Percentiles rank a stretch among this genome's conserved stretches.
Evolutionary conservation across 2,113 vertebrate species (phyloP).

Genomic region (Rhea americana): DNA sequence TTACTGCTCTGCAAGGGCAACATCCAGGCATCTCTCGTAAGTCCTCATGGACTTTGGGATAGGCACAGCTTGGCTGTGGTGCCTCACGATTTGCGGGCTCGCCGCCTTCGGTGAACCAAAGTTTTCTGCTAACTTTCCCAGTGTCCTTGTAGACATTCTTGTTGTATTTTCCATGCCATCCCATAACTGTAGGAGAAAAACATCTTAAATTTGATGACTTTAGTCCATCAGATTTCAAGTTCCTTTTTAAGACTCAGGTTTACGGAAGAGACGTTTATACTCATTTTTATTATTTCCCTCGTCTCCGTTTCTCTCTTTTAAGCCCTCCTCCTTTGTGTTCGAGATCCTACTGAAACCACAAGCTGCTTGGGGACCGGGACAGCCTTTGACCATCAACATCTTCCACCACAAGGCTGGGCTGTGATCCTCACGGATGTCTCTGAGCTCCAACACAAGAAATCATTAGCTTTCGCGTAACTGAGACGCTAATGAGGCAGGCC

Average conservation of each 20-base stretch:
- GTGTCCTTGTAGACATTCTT: accelerated
- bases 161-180: not conserved
- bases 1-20: too few species aligned
- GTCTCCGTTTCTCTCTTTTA: not conserved
- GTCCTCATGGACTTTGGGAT: not conserved
- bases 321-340: not conserved
- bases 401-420: not conserved
- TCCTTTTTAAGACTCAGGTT: not conserved
- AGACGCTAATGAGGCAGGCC: too few species aligned
- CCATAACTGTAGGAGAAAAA: not conserved
- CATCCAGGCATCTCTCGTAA: not conserved
- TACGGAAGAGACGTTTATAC: not conserved
- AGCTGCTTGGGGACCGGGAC: accelerated
- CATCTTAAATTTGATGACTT: not conserved
- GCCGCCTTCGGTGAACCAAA: not conserved
- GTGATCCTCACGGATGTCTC: accelerated
- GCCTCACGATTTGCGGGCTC: not conserved
- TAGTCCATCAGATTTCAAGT: accelerated
- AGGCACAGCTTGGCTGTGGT: too few species aligned
- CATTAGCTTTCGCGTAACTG: too few species aligned
- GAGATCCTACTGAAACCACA: not conserved
- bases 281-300: not conserved
- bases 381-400: accelerated
- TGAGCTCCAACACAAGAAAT: not conserved
- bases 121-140: not conserved